Evolutionary conservation across 2,797 vertebrate species (phyloP).

Genomic region (Salarias fasciatus): DNA sequence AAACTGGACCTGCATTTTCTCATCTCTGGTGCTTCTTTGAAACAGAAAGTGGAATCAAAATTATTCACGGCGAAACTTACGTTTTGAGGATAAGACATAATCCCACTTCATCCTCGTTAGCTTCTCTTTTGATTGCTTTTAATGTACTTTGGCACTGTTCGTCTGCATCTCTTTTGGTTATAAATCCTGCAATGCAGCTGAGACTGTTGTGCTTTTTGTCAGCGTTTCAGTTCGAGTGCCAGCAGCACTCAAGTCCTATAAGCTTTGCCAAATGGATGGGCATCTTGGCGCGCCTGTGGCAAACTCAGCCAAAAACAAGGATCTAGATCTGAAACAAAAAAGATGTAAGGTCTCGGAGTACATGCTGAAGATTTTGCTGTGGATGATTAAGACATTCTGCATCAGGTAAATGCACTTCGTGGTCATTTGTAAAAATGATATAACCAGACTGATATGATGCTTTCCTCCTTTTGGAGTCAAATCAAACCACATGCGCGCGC

Average conservation of each 20-base stretch:
- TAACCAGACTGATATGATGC: no score
- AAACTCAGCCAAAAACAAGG: constrained; percentile 24
- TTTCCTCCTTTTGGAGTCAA: background rate
- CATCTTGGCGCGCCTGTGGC: constrained; percentile 19
- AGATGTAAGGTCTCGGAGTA: constrained; percentile 12
- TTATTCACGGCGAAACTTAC: constrained; percentile 8
- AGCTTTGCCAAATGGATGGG: constrained; percentile 39
- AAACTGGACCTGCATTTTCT: background rate
- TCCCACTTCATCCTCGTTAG: constrained; percentile 20
- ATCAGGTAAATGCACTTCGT: background rate
- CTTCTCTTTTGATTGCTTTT: constrained; percentile 23
- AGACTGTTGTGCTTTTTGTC: constrained; percentile 40
- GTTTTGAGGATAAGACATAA: constrained; percentile 6
- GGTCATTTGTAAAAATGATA: background rate
- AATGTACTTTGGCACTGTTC: constrained; percentile 25
- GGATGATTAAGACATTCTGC: constrained; percentile 1
- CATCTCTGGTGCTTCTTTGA: background rate
- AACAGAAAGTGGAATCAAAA: background rate
- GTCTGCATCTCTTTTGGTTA: constrained; percentile 9
- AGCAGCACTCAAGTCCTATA: constrained; percentile 34
- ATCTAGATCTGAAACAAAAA: constrained; percentile 23
- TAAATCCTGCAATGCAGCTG: constrained; percentile 32
- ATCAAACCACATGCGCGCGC: constrained; percentile 3
- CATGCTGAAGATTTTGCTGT: background rate
- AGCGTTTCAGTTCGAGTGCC: constrained; percentile 38